Evolutionary conservation across 2,888 invertebrate species (phyloP), one percentile per base, ranked within the genome.

Genomic region (Meandrusa payeni): DNA sequence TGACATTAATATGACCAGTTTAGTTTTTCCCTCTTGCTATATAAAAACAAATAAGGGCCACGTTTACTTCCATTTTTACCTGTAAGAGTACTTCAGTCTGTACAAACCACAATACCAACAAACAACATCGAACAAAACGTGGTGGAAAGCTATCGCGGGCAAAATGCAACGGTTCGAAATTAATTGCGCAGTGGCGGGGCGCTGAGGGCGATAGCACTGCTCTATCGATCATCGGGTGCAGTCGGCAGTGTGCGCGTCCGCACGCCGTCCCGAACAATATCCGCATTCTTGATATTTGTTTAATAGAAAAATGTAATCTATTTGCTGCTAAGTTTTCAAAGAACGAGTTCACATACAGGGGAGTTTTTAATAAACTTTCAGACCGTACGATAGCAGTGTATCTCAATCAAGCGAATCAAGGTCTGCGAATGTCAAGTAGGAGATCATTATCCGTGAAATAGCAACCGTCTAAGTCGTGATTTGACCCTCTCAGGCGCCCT

Each of bases 191-290:
- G 23, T 40, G 5, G 45, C 22, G 13, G 36, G 29, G n/a, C 41
- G 39, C 44, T 36, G 42, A 40, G 34, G 46, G 44, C 48, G 50
- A 43, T 47, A 41, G 39, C 43, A 33, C 20, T 13, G 36, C 31
- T 20, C 28, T 43, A 56, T 52, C 52, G 47, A 56, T 56, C 54
- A 54, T 43, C 28, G 27, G 11, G 34, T 19, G 34, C 13, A 9
- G 7, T 11, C 23, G 23, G 22, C 37, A 10, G 28, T 32, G 32
- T 32, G 24, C 15, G 40, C 50, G 37, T 38, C 37, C 23, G 36
- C 40, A 27, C 22, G 33, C 40, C 17, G 29, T 12, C 10, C 28
- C 3, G 15, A 38, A 38, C 38, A 26, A 33, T 38, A n/a, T 43
- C 43, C 43, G 43, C 43, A 43, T 43, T 43, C 43, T 12, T 24